phyloP scores from a whole-genome alignment of 2,113 vertebrate species.

The Oncorhynchus gorbuscha region DNA sequence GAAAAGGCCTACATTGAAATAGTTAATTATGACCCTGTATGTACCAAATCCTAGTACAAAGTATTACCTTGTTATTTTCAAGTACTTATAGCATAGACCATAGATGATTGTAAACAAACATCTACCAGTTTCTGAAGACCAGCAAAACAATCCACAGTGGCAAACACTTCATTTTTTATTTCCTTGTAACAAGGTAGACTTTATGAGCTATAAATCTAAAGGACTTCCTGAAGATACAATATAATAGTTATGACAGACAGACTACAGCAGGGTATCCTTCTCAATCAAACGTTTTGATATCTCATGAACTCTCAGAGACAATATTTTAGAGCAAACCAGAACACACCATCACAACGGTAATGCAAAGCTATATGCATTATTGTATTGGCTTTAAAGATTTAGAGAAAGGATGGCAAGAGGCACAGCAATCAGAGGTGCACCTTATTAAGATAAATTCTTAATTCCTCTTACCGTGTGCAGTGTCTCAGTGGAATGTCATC shows the following conservation, averaged over 20 bases:
- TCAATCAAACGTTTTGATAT: neutral
- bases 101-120: no score
- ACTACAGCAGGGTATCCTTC: neutral
- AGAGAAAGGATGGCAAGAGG: neutral
- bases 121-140: no score
- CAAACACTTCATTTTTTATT: neutral
- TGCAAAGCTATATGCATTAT: neutral
- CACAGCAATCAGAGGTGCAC: neutral
- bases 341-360: neutral
- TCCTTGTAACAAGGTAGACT: neutral
- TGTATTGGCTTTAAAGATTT: neutral
- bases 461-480: conserved; percentile 60
- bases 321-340: neutral
- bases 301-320: neutral
- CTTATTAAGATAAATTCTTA: neutral
- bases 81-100: no score
- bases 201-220: neutral
- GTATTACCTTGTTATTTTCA: no score
- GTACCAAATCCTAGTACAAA: no score
- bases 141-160: no score
- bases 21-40: no score
- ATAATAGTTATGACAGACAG: neutral
- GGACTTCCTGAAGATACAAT: neutral
- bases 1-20: no score
- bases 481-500: conserved; percentile 69